Evolutionary conservation across 1,140 invertebrate genomes (phyloP).

Genomic region (Papilio helenus): DNA sequence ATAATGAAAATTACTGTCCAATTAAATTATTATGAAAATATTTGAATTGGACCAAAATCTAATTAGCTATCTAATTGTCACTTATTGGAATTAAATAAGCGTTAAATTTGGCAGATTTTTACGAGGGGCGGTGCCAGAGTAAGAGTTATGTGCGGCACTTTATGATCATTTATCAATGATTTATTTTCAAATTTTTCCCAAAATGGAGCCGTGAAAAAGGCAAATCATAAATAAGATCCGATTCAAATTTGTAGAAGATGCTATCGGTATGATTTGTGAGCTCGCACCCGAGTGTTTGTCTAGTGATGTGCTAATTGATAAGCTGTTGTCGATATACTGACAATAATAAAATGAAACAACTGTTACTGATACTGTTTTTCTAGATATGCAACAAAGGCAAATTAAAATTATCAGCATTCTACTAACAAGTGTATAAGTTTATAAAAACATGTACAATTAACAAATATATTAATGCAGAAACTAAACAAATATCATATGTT

Average conservation of each 20-base stretch:
- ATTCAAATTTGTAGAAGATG: constrained; percentile 84
- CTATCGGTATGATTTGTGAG: constrained; percentile 83
- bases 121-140: constrained; percentile 54
- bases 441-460: too few species aligned
- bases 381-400: too few species aligned
- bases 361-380: not conserved
- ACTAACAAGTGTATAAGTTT: too few species aligned
- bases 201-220: constrained; percentile 82
- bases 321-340: constrained; percentile 65
- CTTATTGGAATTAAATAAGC: constrained; percentile 40
- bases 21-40: constrained; percentile 45
- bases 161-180: constrained; percentile 78
- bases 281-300: constrained; percentile 78
- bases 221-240: constrained; percentile 83
- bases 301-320: constrained; percentile 80
- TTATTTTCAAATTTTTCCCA: constrained; percentile 80
- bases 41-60: not conserved
- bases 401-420: too few species aligned
- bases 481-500: too few species aligned
- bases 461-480: not conserved
- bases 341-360: constrained; percentile 52
- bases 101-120: constrained; percentile 5
- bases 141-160: constrained; percentile 64
- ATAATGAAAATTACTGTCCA: constrained; percentile 69
- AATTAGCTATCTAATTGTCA: constrained; percentile 5